Conservation (phyloP, 2,113 vertebrate genomes). For the Setophaga petechia region DNA sequence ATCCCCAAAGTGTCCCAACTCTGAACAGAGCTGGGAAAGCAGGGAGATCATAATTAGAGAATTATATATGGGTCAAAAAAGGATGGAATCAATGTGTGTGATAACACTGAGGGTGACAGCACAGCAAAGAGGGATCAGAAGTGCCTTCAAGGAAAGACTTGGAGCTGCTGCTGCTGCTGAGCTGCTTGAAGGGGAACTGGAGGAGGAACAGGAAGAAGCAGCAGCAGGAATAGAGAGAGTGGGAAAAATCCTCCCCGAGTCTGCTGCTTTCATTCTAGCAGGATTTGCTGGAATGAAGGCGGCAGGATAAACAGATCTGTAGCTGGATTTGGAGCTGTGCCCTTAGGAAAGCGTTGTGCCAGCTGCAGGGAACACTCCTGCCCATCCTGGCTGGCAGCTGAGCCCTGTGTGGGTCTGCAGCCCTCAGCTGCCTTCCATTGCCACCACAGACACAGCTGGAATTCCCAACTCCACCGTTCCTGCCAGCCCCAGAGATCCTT, state of each 20-base stretch:
- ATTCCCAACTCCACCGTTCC: neutral
- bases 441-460: neutral
- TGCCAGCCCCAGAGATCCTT: neutral
- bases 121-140: neutral
- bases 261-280: neutral
- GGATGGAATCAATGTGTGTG: neutral
- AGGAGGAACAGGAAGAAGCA: neutral
- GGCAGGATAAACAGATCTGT: neutral
- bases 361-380: neutral
- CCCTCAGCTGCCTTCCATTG: neutral
- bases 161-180: neutral
- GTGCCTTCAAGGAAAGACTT: neutral
- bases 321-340: neutral
- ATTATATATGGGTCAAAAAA: neutral
- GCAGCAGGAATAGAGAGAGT: neutral
- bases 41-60: fast-evolving
- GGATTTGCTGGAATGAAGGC: neutral
- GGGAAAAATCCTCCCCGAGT: neutral
- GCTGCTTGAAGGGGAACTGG: neutral
- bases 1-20: neutral
- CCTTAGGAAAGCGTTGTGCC: neutral
- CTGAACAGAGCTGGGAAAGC: neutral
- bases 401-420: neutral
- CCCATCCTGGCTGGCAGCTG: neutral
- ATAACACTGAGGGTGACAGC: fast-evolving